Percentiles rank a stretch among this genome's conserved stretches.
Conservation (phyloP, 2,888 invertebrate genomes). For the Dolichopus griseipennis region DNA sequence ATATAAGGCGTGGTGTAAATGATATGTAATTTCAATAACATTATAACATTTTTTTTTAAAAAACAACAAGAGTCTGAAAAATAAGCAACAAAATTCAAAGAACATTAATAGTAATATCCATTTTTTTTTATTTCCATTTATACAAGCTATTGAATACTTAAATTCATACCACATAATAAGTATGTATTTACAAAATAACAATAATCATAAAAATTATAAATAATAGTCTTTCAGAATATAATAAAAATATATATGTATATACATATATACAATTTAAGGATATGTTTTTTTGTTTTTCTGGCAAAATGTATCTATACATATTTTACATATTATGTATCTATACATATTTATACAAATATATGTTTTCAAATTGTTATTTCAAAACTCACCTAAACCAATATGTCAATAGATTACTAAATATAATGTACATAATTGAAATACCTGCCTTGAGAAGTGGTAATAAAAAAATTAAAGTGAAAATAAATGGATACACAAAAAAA, state of each 20-base stretch:
- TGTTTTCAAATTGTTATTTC: not conserved
- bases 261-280: not conserved
- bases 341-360: not conserved
- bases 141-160: not conserved
- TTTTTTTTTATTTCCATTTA: no score
- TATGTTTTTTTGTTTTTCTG: not conserved
- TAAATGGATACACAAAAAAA: no score
- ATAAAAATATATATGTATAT: no score
- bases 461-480: not conserved
- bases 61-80: not conserved
- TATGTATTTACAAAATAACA: no score
- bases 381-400: not conserved
- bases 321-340: no score
- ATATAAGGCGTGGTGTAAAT: not conserved
- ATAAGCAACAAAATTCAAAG: not conserved
- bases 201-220: no score
- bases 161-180: not conserved
- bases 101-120: not conserved
- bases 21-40: conserved; percentile 6
- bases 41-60: not conserved
- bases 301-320: not conserved
- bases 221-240: no score
- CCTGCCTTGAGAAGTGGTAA: not conserved
- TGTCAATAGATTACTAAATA: conserved; percentile 1
- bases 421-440: conserved; percentile 6